These are phyloP conservation scores for Drosophila orosa DNA, from an alignment of 1,140 invertebrate species.

Conservation along the genomic window DNA sequence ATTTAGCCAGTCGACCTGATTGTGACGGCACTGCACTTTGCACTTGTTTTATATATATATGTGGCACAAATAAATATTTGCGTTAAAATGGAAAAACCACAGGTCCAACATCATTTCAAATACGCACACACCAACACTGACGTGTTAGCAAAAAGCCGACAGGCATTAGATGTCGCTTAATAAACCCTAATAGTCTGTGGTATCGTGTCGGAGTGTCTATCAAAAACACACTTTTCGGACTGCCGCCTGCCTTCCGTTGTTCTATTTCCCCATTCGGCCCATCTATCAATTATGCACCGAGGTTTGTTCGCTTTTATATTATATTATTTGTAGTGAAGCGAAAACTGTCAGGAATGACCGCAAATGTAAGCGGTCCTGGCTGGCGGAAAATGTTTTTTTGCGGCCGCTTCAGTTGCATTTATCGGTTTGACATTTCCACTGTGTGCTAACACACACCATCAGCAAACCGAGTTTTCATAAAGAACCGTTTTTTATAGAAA, in stretches of 20 bases:
- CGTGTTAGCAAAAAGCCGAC: constrained; percentile 32
- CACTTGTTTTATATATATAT: constrained; percentile 40
- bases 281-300: constrained; percentile 66
- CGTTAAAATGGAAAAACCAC: constrained; percentile 57
- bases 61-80: constrained; percentile 73
- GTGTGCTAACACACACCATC: constrained; percentile 6
- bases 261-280: constrained; percentile 40
- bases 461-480: constrained; percentile 3
- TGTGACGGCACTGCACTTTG: constrained; percentile 31
- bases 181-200: constrained; percentile 76
- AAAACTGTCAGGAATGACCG: constrained; percentile 59
- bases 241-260: constrained; percentile 27
- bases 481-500: constrained; percentile 1
- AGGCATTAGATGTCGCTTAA: constrained; percentile 75
- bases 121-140: not conserved
- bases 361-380: constrained; percentile 53
- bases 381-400: constrained; percentile 26
- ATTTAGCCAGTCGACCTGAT: constrained; percentile 43
- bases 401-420: constrained; percentile 57
- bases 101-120: constrained; percentile 16
- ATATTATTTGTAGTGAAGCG: constrained; percentile 35
- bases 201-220: constrained; percentile 43
- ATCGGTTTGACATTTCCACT: constrained; percentile 59
- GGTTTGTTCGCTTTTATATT: constrained; percentile 47
- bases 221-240: constrained; percentile 42